Base-by-base conservation (phyloP, 2,888 invertebrate genomes). In the Octodonta nipae region DNA sequence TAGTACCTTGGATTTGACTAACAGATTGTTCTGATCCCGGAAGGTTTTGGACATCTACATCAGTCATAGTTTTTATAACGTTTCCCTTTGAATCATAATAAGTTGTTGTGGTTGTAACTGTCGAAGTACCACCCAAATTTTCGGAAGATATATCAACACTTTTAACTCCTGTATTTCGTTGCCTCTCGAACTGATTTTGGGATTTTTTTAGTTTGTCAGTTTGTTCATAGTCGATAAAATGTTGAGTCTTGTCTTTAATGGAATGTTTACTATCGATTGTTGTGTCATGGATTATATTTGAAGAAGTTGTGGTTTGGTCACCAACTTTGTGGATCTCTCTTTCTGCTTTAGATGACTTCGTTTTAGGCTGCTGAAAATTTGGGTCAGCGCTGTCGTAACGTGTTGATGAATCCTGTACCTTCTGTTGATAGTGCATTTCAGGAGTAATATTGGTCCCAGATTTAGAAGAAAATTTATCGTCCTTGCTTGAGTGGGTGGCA, bases 361-460 rank as follows among this genome's bases (percentile, higher is more conserved):
- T 54, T 45, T 58, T 51, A 1, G 62, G 59, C 40, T 55, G 40
- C 28, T 38, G 40, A 16, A 58, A 41, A 29, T 71, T 71, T 35
- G 67, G 67, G 49, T 68, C 66, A 3, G 67, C 69, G 4, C 69
- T 65, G 43, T 73, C 73, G 48, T 66, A 74, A 25, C 64, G 66
- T 4, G 69, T 65, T 43, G 67, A 64, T 55, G 65, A 66, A 30
- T 72, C 68, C 40, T 64, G 66, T 35, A 65, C 65, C 49, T 69
- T 64, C 43, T 66, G 62, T 38, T 66, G 65, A 39, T 68, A 65
- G 30, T 67, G 67, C 28, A 68, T 60, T 55, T 73, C 66, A 7
- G 73, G 68, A 27, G 64, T 63, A n/a, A 73, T 67, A 38, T 65
- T 66, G 4, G 73, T 73, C 11, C 74, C 74, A 42, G 64, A 66